phyloP scores from a whole-genome alignment of 2,113 vertebrate genomes.

The Osmerus mordax region DNA sequence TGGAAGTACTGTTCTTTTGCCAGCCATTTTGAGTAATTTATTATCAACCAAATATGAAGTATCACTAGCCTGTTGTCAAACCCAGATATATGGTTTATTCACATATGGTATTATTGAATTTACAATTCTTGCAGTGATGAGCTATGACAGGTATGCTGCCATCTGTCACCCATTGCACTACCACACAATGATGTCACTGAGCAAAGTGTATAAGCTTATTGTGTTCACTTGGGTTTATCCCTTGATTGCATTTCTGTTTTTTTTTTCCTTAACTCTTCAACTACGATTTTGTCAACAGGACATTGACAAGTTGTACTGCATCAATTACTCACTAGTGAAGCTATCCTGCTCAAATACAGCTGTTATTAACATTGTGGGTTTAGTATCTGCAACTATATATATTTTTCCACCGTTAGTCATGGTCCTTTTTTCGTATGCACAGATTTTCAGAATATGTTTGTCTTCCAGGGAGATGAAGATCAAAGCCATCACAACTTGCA shows the following conservation, averaged over 20 bases:
- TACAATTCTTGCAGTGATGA: slow-evolving; percentile 57
- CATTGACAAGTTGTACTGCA: slow-evolving; percentile 47
- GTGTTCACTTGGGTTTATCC: slow-evolving; percentile 50
- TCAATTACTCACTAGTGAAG: slow-evolving; percentile 49
- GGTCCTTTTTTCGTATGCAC: slow-evolving; percentile 55
- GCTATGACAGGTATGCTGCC: slow-evolving; percentile 61
- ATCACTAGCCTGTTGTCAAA: slow-evolving; percentile 40
- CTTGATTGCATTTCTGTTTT: slow-evolving; percentile 35
- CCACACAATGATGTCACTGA: slow-evolving; percentile 51
- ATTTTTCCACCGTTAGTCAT: slow-evolving; percentile 44
- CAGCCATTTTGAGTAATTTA: slow-evolving; percentile 40
- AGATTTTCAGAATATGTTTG: slow-evolving; percentile 54
- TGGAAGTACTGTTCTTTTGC: slow-evolving; percentile 50
- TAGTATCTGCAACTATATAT: slow-evolving; percentile 22
- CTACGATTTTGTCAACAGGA: slow-evolving; percentile 43
- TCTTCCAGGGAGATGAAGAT: slow-evolving; percentile 39
- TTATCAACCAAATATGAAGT: slow-evolving; percentile 33
- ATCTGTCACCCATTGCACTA: slow-evolving; percentile 59
- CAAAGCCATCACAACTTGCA: slow-evolving; percentile 58
- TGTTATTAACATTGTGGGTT: slow-evolving; percentile 37
- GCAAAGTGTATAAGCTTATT: slow-evolving; percentile 36
- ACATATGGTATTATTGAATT: slow-evolving; percentile 53
- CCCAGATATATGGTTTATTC: slow-evolving; percentile 55
- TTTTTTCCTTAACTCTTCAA: slow-evolving; percentile 42
- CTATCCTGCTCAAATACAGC: slow-evolving; percentile 49